Evolutionary conservation across 2,797 vertebrate genomes (phyloP).

Genomic region (Tapera naevia): DNA sequence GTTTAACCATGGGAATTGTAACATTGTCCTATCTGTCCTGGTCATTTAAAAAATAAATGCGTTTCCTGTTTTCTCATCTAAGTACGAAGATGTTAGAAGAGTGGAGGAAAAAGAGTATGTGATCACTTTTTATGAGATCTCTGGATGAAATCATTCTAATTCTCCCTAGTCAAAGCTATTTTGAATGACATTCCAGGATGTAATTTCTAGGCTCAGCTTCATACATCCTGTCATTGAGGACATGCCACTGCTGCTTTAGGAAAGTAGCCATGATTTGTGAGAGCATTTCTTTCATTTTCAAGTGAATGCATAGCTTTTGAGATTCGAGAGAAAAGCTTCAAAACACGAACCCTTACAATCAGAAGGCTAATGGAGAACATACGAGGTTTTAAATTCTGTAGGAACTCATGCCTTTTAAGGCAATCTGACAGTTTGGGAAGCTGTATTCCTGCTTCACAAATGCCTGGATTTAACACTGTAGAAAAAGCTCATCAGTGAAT

Average conservation of each 20-base stretch:
- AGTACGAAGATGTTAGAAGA: neutral
- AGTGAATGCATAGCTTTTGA: neutral
- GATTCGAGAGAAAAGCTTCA: neutral
- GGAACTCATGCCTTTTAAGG: neutral
- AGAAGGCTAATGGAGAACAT: neutral
- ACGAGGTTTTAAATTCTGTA: neutral
- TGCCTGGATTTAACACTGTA: neutral
- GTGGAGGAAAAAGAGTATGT: neutral
- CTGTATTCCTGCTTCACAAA: neutral
- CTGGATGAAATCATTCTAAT: neutral
- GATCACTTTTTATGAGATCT: neutral
- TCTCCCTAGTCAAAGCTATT: neutral
- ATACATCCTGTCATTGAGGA: neutral
- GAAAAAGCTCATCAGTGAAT: neutral
- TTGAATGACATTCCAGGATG: neutral
- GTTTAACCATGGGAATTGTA: neutral
- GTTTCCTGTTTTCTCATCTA: conserved; percentile 35
- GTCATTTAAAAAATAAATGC: neutral
- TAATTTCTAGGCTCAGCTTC: neutral
- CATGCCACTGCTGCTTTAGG: neutral
- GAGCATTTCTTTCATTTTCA: neutral
- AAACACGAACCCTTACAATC: neutral
- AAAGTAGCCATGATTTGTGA: neutral
- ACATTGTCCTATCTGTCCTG: neutral
- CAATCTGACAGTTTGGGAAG: neutral